Evolutionary conservation across 2,113 vertebrate species (phyloP).

Genomic region (Tragelaphus scriptus): DNA sequence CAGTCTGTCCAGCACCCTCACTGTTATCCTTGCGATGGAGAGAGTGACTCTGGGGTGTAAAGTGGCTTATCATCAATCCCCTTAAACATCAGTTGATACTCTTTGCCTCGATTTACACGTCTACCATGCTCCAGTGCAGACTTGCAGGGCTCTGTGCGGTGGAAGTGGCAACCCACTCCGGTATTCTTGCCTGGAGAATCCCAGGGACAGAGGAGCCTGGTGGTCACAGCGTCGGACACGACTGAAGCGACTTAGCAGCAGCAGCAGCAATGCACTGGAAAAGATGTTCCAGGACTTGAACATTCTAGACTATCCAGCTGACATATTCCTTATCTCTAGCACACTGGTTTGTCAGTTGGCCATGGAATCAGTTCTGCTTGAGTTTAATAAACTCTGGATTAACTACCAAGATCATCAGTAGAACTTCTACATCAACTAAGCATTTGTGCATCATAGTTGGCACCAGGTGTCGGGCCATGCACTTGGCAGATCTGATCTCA

Average conservation of each 20-base stretch:
- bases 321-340: background rate
- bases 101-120: background rate
- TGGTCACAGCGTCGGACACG: too few species aligned
- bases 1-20: background rate
- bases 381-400: background rate
- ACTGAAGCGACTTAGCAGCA: too few species aligned
- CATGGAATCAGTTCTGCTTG: background rate
- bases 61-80: background rate
- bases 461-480: background rate
- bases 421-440: background rate
- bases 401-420: background rate
- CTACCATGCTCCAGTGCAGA: background rate
- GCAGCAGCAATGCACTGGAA: background rate
- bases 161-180: too few species aligned
- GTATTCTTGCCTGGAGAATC: too few species aligned
- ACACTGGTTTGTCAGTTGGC: too few species aligned
- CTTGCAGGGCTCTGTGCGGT: background rate
- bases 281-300: background rate
- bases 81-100: background rate
- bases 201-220: too few species aligned
- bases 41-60: background rate
- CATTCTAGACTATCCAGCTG: background rate
- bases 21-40: background rate
- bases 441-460: background rate
- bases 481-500: background rate